Base-by-base conservation (phyloP, 2,113 vertebrate genomes). In the Colius striatus region DNA sequence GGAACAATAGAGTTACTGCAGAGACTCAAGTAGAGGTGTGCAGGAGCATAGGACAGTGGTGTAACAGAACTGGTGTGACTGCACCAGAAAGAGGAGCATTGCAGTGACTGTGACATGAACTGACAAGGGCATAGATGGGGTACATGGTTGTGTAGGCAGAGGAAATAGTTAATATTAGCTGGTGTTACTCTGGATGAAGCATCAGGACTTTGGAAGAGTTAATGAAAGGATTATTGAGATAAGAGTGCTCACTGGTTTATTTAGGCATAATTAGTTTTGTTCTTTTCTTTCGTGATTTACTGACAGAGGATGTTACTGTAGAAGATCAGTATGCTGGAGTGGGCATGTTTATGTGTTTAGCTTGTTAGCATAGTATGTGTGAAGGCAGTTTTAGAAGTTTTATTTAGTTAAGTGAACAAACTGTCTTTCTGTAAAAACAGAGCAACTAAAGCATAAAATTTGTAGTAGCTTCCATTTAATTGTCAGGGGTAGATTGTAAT, bases 1-100 rank as follows among this genome's bases (percentile, higher is more conserved):
- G 45, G 79, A n/a, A 25, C 0, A 1, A 0, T 32, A 5, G 0
- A 36, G 26, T 12, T 57, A 25, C 2, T 6, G 48, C 22, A 51
- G 27, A 29, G 57, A 66, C 20, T 60, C 13, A 3, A 1, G 22
- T 14, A 45, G 80, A 3, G 7, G 0, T 75, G 32, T 76, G 67
- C 62, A 51, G 71, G 36, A 78, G 32, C 1, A 4, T 13, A 9
- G 41, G 43, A 21, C 34, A 32, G 53, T 8, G 30, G 54, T 47
- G 58, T 66, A 10, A 43, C 45, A 47, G 11, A 90, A 36, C 13
- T 47, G 55, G 5, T 72, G 26, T 55, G 63, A 16, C 45, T 7
- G 22, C 16, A 18, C 20, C 0, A 5, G 72, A 23, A 0, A n/a
- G 62, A 20, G 30, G 29, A 78, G 14, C 3, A 0, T 29, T 51